Evolutionary conservation across 2,888 invertebrate genomes (phyloP).

Genomic region (Perizoma affinitatum): DNA sequence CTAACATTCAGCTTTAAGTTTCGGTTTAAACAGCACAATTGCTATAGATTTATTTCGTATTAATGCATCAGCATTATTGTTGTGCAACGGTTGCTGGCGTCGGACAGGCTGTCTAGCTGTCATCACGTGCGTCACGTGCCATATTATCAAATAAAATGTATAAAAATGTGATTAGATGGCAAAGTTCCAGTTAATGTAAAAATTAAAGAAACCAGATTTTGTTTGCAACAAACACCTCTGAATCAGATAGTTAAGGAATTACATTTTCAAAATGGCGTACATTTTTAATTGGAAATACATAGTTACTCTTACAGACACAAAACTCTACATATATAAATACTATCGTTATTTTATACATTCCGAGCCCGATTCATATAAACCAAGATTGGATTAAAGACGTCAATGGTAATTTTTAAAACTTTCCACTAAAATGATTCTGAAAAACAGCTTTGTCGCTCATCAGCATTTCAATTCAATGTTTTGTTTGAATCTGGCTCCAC

Average conservation of each 20-base stretch:
- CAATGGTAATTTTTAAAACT: no score
- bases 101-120: conserved; percentile 25
- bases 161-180: conserved; percentile 24
- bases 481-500: conserved; percentile 12
- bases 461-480: conserved; percentile 7
- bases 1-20: conserved; percentile 8
- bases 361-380: conserved; percentile 6
- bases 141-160: no score
- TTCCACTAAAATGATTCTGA: background rate
- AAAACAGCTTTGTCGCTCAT: conserved; percentile 7
- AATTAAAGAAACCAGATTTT: conserved; percentile 13
- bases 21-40: conserved; percentile 15
- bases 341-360: no score
- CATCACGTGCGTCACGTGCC: conserved; percentile 25
- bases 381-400: background rate
- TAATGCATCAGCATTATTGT: conserved; percentile 23
- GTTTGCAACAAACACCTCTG: conserved; percentile 12
- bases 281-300: conserved; percentile 16
- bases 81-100: conserved; percentile 18
- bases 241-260: no score
- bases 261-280: no score
- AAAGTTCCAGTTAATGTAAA: conserved; percentile 25
- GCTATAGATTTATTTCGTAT: conserved; percentile 16
- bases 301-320: conserved; percentile 16
- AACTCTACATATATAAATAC: background rate